These are phyloP conservation scores for Canis aureus DNA, from an alignment of 2,113 vertebrate genomes.

Conservation along the genomic window DNA sequence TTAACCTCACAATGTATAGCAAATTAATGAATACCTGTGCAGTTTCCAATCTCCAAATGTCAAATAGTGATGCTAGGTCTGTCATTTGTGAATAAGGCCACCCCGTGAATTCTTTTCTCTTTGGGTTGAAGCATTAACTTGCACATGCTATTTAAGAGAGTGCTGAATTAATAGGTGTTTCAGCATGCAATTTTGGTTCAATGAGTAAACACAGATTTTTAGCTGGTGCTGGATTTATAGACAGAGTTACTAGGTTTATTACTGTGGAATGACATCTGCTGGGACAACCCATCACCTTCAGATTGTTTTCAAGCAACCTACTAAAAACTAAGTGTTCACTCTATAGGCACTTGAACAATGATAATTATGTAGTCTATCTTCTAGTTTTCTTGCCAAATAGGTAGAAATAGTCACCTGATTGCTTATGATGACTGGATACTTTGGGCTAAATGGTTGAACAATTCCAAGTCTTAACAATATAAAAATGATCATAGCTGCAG, in stretches of 20 bases:
- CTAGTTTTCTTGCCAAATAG: not conserved
- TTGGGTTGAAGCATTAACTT: not conserved
- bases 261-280: fast-evolving
- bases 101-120: not conserved
- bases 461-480: not conserved
- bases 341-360: not conserved
- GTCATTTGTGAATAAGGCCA: not conserved
- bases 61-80: not conserved
- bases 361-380: not conserved
- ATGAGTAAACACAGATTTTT: not conserved
- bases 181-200: not conserved
- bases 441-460: not conserved
- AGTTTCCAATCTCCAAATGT: not conserved
- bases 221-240: constrained; percentile 28
- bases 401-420: not conserved
- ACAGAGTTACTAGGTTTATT: constrained; percentile 21
- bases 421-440: not conserved
- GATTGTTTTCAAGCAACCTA: not conserved
- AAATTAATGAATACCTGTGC: not conserved
- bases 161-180: not conserved
- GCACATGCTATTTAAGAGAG: not conserved
- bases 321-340: not conserved
- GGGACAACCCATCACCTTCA: not conserved
- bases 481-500: not conserved
- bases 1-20: not conserved